Conservation (phyloP, 2,113 vertebrate genomes). For the Pionites leucogaster region DNA sequence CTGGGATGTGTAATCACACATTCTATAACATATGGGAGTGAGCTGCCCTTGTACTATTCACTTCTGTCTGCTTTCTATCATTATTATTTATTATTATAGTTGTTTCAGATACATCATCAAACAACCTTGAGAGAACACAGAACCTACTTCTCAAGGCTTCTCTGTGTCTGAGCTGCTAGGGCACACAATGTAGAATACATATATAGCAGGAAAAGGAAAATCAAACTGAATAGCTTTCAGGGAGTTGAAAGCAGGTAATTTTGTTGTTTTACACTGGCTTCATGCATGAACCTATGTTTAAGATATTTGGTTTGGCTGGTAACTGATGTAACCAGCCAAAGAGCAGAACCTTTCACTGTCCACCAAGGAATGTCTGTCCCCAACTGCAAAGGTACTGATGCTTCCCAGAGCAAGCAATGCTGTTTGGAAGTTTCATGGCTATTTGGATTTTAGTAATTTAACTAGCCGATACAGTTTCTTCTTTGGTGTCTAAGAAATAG, state of each 20-base stretch:
- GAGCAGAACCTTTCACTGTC: neutral
- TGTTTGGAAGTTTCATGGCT: neutral
- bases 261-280: neutral
- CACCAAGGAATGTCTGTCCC: neutral
- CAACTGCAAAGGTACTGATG: neutral
- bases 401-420: neutral
- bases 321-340: neutral
- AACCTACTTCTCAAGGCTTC: neutral
- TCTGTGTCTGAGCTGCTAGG: neutral
- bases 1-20: neutral
- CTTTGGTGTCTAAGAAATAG: neutral
- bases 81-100: neutral
- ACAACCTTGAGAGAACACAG: neutral
- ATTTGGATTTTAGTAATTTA: neutral
- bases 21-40: neutral
- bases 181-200: neutral
- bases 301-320: neutral
- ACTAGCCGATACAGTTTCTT: neutral
- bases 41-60: slow-evolving; percentile 4
- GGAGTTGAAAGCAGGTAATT: neutral
- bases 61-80: neutral
- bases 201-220: neutral
- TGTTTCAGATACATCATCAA: neutral
- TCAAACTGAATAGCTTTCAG: neutral
- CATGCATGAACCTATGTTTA: neutral